Conservation (phyloP, 2,888 invertebrate genomes). For the Pristionchus exspectatus region DNA sequence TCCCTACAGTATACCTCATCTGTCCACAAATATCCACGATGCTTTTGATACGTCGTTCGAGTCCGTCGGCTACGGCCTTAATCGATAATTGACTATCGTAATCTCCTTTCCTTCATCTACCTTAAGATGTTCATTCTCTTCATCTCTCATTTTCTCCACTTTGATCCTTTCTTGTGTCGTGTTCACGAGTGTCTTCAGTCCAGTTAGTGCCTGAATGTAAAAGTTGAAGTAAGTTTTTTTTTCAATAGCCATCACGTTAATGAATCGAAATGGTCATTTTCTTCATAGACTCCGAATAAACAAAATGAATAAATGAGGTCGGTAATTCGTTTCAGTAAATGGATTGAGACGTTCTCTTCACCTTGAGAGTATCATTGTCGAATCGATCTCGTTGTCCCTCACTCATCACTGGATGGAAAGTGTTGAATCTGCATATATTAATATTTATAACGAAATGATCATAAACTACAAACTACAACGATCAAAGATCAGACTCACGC, state of each 20-base stretch:
- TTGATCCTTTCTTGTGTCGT: neutral
- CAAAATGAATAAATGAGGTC: no score
- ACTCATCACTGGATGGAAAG: constrained; percentile 60
- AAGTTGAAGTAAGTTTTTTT: neutral
- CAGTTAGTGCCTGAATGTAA: neutral
- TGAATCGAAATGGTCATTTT: no score
- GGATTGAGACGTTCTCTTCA: neutral
- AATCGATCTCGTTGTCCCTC: constrained; percentile 66
- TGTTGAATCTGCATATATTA: constrained; percentile 11
- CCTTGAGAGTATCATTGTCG: constrained; percentile 64
- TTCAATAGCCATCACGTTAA: no score
- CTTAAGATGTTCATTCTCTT: constrained; percentile 44
- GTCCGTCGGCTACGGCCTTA: constrained; percentile 38
- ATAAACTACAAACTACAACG: neutral
- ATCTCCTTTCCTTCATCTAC: neutral
- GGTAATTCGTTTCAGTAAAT: neutral
- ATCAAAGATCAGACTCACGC: constrained; percentile 37
- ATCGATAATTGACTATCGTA: constrained; percentile 5
- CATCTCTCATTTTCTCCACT: constrained; percentile 36
- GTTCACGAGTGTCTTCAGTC: constrained; percentile 14
- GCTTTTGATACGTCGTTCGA: constrained; percentile 23
- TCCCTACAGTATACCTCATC: constrained; percentile 22
- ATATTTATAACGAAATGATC: no score
- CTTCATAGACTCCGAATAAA: no score
- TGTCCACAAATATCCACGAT: constrained; percentile 38